Evolutionary conservation across 1,140 invertebrate species (phyloP).

Genomic region (Tetragnatha versicolor): DNA sequence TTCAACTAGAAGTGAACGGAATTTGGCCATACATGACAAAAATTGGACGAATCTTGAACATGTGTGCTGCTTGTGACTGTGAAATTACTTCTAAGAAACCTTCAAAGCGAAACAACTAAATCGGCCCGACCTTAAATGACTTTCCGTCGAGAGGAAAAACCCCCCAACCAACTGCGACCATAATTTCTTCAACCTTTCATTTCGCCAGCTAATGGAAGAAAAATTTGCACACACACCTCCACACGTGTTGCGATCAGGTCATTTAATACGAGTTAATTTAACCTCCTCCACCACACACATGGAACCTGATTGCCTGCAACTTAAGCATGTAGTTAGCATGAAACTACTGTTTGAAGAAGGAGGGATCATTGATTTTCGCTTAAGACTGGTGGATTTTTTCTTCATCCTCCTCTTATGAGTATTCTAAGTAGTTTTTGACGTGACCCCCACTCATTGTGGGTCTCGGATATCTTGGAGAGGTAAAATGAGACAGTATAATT

Average conservation of each 20-base stretch:
- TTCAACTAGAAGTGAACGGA: too few relatives aligned
- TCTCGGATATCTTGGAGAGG: neutral
- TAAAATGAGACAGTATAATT: neutral
- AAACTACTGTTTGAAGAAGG: neutral
- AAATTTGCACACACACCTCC: too few relatives aligned
- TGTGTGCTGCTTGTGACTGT: too few relatives aligned
- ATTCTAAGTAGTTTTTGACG: slow-evolving; percentile 23
- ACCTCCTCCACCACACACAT: neutral
- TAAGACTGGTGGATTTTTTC: neutral
- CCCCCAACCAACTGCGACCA: too few relatives aligned
- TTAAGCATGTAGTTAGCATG: slow-evolving; percentile 20
- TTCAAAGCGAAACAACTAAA: too few relatives aligned
- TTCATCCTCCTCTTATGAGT: slow-evolving; percentile 1
- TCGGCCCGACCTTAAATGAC: too few relatives aligned
- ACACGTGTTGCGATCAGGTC: neutral
- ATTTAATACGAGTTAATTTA: slow-evolving; percentile 12
- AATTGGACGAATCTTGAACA: too few relatives aligned
- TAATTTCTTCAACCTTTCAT: too few relatives aligned
- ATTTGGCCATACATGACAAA: too few relatives aligned
- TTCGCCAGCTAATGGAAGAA: too few relatives aligned
- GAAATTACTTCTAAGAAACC: too few relatives aligned
- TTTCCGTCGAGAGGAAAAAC: too few relatives aligned
- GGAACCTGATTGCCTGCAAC: neutral
- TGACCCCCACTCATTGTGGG: neutral
- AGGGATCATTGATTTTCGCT: slow-evolving; percentile 13